Evolutionary conservation across 2,113 vertebrate genomes (phyloP).

Genomic region (Rattus rattus): DNA sequence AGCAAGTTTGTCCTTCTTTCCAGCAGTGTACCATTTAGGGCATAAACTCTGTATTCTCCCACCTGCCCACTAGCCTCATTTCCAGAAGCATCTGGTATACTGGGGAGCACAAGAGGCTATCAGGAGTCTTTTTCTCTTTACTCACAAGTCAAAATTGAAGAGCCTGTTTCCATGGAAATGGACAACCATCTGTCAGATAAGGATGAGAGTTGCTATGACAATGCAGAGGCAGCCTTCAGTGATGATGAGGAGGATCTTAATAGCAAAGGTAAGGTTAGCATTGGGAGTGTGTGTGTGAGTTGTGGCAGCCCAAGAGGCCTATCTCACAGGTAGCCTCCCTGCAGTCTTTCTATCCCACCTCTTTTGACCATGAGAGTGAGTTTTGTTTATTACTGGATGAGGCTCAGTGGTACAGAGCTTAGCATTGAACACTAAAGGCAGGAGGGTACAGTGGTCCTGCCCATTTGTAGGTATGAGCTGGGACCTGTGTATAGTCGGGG

Average conservation of each 20-base stretch:
- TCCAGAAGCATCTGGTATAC: neutral
- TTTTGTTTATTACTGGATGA: neutral
- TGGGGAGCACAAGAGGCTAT: neutral
- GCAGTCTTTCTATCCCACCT: rapidly evolving
- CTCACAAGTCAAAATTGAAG: constrained; percentile 93
- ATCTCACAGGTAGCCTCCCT: rapidly evolving
- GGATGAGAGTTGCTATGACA: constrained; percentile 97
- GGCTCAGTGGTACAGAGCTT: neutral
- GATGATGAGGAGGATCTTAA: constrained; percentile 96
- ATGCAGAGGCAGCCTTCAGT: constrained; percentile 95
- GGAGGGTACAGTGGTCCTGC: neutral
- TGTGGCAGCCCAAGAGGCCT: rapidly evolving
- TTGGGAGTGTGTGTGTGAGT: rapidly evolving
- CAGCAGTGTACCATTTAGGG: neutral
- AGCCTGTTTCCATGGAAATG: constrained; percentile 93
- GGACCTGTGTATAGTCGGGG: rapidly evolving
- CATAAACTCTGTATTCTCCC: neutral
- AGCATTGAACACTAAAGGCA: neutral
- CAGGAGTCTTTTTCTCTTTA: constrained; percentile 53
- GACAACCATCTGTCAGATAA: constrained; percentile 96
- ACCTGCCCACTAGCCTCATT: neutral
- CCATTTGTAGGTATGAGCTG: neutral
- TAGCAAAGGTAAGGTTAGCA: constrained; percentile 90
- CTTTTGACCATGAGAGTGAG: neutral
- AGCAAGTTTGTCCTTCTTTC: neutral